Evolutionary conservation across 2,888 invertebrate genomes (phyloP).

Genomic region (Athripsodes cinereus): DNA sequence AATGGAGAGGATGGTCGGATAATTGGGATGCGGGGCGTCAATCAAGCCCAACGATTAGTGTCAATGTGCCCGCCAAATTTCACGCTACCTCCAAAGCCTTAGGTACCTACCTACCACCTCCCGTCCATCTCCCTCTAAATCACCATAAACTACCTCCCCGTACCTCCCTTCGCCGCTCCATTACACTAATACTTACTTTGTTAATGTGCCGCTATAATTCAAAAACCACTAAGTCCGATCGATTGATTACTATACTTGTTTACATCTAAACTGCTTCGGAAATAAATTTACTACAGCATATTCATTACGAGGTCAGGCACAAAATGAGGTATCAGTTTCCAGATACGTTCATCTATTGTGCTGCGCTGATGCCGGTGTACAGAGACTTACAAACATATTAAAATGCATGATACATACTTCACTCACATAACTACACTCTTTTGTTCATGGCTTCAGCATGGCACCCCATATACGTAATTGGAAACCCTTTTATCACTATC

Average conservation of each 20-base stretch:
- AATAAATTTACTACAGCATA: background rate
- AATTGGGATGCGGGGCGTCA: constrained; percentile 21
- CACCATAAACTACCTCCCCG: background rate
- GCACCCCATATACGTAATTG: too few species aligned
- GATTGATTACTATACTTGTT: constrained; percentile 11
- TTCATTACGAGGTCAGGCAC: too few species aligned
- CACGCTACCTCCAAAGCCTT: constrained; percentile 12
- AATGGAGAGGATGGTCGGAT: constrained; percentile 3
- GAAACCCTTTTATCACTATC: too few species aligned
- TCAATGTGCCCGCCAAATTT: constrained; percentile 23
- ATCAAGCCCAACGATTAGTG: constrained; percentile 21
- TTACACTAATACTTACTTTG: constrained; percentile 7
- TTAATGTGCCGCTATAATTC: constrained; percentile 19
- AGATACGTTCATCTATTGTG: too few species aligned
- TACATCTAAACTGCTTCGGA: background rate
- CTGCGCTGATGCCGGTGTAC: too few species aligned
- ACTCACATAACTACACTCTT: too few species aligned
- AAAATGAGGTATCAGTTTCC: too few species aligned
- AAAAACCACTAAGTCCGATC: constrained; percentile 18
- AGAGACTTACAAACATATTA: too few species aligned
- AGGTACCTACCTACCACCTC: background rate
- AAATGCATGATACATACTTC: too few species aligned
- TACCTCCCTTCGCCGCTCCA: background rate
- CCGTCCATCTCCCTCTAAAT: background rate
- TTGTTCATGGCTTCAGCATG: too few species aligned